These are phyloP conservation scores for Girardinus metallicus DNA, from an alignment of 2,797 vertebrate species.

Conservation along the genomic window DNA sequence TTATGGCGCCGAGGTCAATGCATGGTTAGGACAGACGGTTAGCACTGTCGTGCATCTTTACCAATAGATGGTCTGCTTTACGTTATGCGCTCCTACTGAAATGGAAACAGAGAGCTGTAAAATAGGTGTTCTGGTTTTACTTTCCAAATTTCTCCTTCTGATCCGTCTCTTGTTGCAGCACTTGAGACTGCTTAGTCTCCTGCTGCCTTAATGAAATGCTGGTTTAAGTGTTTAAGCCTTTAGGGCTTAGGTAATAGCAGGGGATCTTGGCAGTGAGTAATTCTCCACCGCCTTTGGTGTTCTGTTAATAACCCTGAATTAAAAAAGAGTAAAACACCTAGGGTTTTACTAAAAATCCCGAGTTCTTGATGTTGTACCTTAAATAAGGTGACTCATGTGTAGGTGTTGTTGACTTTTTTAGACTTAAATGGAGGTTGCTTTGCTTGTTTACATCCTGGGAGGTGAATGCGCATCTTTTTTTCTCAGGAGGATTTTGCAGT, in stretches of 20 bases:
- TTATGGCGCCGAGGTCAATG: background rate
- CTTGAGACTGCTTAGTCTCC: background rate
- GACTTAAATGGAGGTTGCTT: slow-evolving; percentile 32
- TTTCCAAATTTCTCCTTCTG: background rate
- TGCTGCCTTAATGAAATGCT: slow-evolving; percentile 12
- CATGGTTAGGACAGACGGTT: background rate
- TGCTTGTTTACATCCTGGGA: slow-evolving; percentile 48
- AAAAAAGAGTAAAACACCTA: slow-evolving; percentile 28
- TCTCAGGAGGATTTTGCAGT: slow-evolving; percentile 47
- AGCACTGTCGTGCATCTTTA: background rate
- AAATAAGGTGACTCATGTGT: slow-evolving; percentile 16
- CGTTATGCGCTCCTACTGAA: background rate
- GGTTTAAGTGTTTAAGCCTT: slow-evolving; percentile 32
- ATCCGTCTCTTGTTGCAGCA: background rate
- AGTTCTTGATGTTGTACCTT: slow-evolving; percentile 10
- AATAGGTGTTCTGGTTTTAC: background rate
- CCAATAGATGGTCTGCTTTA: background rate
- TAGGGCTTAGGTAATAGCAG: slow-evolving; percentile 22
- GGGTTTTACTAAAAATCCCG: slow-evolving; percentile 26
- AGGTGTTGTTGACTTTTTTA: slow-evolving; percentile 26
- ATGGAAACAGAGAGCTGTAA: background rate
- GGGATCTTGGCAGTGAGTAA: slow-evolving; percentile 26
- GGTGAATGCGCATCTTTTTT: slow-evolving; percentile 31
- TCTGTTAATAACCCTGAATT: slow-evolving; percentile 8
- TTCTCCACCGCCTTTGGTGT: background rate